phyloP scores from a whole-genome alignment of 2,113 vertebrate genomes.

The Phoenicopterus ruber region DNA sequence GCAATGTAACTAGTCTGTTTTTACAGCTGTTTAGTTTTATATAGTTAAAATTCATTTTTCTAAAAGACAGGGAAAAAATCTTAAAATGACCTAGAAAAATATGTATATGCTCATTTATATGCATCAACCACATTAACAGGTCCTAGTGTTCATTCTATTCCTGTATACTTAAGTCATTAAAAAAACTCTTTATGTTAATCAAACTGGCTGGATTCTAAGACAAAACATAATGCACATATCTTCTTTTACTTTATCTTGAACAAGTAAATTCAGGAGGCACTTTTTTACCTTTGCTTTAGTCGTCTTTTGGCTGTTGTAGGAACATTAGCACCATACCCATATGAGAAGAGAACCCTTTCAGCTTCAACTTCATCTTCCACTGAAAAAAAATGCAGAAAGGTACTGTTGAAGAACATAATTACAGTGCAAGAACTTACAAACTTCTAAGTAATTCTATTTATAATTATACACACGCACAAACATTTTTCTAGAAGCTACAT shows the following conservation, averaged over 20 bases:
- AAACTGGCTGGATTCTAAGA: background rate
- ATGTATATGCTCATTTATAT: background rate
- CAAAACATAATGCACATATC: background rate
- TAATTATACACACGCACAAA: background rate
- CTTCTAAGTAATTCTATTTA: background rate
- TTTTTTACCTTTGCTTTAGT: constrained; percentile 90
- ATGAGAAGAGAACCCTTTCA: constrained; percentile 94
- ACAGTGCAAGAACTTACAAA: background rate
- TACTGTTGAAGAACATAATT: background rate
- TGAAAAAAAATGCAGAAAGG: constrained; percentile 61
- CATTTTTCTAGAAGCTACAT: background rate
- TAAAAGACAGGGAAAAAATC: background rate
- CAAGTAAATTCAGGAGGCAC: background rate
- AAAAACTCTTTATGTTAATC: background rate
- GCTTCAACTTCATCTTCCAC: constrained; percentile 94
- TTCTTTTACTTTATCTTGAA: background rate
- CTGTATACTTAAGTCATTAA: background rate
- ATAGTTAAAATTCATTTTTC: background rate
- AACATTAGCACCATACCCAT: constrained; percentile 96
- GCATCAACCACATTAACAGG: background rate
- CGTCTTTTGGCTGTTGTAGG: constrained; percentile 93
- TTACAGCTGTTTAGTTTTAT: background rate
- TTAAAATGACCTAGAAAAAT: background rate
- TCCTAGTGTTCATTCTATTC: background rate
- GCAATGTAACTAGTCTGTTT: background rate